Evolutionary conservation across 2,113 vertebrate species (phyloP).

Genomic region (Aegotheles bennettii): DNA sequence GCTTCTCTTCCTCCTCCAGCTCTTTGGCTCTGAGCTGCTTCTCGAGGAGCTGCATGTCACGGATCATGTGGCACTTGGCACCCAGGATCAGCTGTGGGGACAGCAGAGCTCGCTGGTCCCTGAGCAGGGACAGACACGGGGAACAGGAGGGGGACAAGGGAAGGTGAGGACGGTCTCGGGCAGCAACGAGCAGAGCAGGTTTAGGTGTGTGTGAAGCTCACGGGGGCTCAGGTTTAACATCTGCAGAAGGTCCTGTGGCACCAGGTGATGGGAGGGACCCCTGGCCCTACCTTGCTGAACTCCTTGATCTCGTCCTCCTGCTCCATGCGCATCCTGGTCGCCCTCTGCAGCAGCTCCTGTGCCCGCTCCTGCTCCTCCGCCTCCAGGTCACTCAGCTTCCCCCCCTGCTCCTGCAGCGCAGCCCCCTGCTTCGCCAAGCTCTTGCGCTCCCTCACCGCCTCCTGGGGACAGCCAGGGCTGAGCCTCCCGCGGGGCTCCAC

Average conservation of each 20-base stretch:
- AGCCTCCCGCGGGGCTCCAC: too few species aligned
- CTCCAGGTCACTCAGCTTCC: conserved; percentile 79
- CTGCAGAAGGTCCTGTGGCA: background rate
- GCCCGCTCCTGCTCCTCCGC: conserved; percentile 72
- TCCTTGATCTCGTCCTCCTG: conserved; percentile 86
- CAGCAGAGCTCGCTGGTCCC: background rate
- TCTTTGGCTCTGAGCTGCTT: conserved; percentile 78
- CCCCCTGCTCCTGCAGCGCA: conserved; percentile 58
- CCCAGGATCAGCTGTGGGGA: conserved; percentile 77
- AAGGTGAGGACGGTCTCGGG: background rate
- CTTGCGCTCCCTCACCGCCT: conserved; percentile 71
- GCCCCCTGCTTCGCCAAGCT: conserved; percentile 71
- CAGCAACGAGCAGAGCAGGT: background rate
- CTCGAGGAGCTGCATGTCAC: conserved; percentile 84
- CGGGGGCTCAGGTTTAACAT: background rate
- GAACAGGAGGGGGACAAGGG: background rate
- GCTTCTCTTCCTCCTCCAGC: conserved; percentile 78
- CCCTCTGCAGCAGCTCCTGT: conserved; percentile 73
- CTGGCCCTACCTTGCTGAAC: conserved; percentile 74
- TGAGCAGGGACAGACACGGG: too few species aligned
- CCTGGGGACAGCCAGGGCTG: conserved; percentile 51
- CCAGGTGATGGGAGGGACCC: fast-evolving
- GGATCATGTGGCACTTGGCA: conserved; percentile 85
- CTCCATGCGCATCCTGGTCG: conserved; percentile 76
- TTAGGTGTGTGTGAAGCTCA: background rate